Conservation (phyloP, 2,797 vertebrate species). For the Apogon hyalosoma region DNA sequence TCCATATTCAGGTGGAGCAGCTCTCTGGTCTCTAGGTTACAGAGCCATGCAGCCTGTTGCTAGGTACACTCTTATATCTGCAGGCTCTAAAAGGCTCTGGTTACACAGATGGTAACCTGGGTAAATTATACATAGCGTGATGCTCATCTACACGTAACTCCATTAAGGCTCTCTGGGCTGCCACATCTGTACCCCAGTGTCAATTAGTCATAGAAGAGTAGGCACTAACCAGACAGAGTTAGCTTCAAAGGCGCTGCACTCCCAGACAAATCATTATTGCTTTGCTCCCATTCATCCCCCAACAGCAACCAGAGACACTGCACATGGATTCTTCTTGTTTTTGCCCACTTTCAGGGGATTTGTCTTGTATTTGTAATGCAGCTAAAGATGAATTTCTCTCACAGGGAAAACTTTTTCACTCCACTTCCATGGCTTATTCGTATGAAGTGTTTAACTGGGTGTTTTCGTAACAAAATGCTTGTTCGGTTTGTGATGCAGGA, state of each 20-base stretch:
- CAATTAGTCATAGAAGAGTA: slow-evolving; percentile 70
- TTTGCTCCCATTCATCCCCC: slow-evolving; percentile 39
- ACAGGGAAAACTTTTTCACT: neutral
- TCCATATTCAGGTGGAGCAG: slow-evolving; percentile 45
- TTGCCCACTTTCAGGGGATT: slow-evolving; percentile 13
- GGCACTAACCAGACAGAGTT: slow-evolving; percentile 44
- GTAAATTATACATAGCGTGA: slow-evolving; percentile 85
- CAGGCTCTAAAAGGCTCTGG: slow-evolving; percentile 69
- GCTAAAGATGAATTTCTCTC: slow-evolving; percentile 14
- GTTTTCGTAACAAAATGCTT: slow-evolving; percentile 22
- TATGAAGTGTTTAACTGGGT: slow-evolving; percentile 7
- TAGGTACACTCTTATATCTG: slow-evolving; percentile 61
- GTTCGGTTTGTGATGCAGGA: slow-evolving; percentile 84
- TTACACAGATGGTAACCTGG: slow-evolving; percentile 73
- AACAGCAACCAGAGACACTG: slow-evolving; percentile 27
- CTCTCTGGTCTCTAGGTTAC: slow-evolving; percentile 70
- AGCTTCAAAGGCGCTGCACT: slow-evolving; percentile 58
- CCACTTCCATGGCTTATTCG: slow-evolving; percentile 10
- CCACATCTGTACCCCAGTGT: slow-evolving; percentile 57
- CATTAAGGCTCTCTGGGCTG: slow-evolving; percentile 56
- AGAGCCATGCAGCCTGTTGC: slow-evolving; percentile 63
- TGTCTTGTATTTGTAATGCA: slow-evolving; percentile 31
- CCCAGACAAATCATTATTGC: slow-evolving; percentile 44
- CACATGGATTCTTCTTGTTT: slow-evolving; percentile 21
- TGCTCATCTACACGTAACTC: slow-evolving; percentile 66